Base-by-base conservation (phyloP, 2,888 invertebrate species). In the Hemistola chrysoprasaria region DNA sequence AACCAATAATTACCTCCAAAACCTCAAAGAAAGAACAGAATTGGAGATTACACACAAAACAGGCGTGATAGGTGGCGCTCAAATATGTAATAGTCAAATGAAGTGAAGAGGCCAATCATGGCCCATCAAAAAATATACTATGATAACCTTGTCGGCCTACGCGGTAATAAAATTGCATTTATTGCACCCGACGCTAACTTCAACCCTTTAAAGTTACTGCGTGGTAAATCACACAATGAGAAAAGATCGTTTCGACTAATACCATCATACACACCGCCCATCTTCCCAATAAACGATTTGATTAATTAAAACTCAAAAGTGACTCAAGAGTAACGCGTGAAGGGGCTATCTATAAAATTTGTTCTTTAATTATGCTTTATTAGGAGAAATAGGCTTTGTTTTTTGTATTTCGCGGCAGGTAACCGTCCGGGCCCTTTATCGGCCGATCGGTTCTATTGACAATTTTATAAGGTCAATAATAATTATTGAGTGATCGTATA, bases 391-490 rank as follows among this genome's bases (percentile, higher is more conserved):
- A 78, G 77, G 71, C 77, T 82, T 86, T 83, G 82, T 85, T 82
- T 82, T 83, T 82, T 79, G 61, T 55, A 65, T 61, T 69, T 55
- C 38, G 35, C 39, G 31, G 7, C 50, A 59, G 56, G 58, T 65
- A 62, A 66, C 71, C 62, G 61, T 64, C 59, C 81, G 78, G 79
- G 58, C 56, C 66, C 76, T 82, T 85, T 78, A 75, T 77, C 60
- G 48, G 40, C 22, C 48, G 31, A 74, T 84, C 87, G 87, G 86
- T 67, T 27, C 73, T 68, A 87, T 87, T 86, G 85, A 85, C 73
- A 83, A 87, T 88, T 88, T 80, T 87, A 80, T 71, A 83, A 82
- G 84, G 79, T 74, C 84, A 83, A 86, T 88, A 82, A 79, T 79
- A 70, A 81, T 83, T 79, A 86, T 86, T 79, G 77, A 74, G 77